phyloP scores from a whole-genome alignment of 53 echinoderm and acorn worm genomes.

The Luidia sarsii region DNA sequence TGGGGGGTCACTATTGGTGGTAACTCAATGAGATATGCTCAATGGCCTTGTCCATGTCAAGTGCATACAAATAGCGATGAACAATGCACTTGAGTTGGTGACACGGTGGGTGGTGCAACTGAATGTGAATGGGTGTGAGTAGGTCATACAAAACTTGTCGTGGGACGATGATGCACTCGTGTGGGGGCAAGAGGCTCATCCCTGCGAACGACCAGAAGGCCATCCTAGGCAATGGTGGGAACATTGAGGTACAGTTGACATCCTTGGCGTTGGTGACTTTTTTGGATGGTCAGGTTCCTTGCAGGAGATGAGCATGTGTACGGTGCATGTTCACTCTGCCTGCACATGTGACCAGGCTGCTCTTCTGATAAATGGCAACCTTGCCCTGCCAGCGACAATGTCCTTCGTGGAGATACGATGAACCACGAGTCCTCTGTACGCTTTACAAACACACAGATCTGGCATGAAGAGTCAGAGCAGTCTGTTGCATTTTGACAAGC shows the following conservation, averaged over 20 bases:
- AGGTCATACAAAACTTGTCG: constrained; percentile 54
- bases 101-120: constrained; percentile 65
- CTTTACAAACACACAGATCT: constrained; percentile 64
- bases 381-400: constrained; percentile 37
- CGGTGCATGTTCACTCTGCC: constrained; percentile 18
- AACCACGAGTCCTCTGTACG: constrained; percentile 36
- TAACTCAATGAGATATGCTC: constrained; percentile 34
- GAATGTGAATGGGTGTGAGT: constrained; percentile 64
- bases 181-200: constrained; percentile 34
- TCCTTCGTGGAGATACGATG: no score
- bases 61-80: constrained; percentile 62
- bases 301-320: constrained; percentile 52
- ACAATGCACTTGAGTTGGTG: constrained; percentile 55
- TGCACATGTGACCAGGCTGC: constrained; percentile 27
- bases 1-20: constrained; percentile 52
- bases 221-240: constrained; percentile 60
- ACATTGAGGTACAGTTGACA: constrained; percentile 70
- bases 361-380: constrained; percentile 66
- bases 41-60: constrained; percentile 75
- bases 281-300: constrained; percentile 70
- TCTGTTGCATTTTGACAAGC: constrained; percentile 33
- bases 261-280: constrained; percentile 66
- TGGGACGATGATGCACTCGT: constrained; percentile 65
- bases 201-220: constrained; percentile 58
- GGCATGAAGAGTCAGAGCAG: constrained; percentile 58